Conservation (phyloP, 2,113 vertebrate species). For the Okapia johnstoni region DNA sequence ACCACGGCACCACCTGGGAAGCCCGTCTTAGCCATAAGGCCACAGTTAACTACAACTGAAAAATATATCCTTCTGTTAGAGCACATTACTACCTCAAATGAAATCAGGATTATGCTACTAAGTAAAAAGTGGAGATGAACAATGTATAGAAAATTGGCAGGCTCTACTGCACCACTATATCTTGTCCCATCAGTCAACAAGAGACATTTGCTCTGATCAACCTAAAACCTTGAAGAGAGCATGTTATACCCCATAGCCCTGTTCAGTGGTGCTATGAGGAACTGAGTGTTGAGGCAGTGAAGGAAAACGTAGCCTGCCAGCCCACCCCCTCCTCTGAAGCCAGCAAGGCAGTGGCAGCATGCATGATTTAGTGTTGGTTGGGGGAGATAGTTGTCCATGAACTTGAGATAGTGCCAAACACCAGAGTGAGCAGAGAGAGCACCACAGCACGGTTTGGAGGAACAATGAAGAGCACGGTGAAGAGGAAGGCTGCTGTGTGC, state of each 20-base stretch:
- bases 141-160: not conserved
- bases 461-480: no score
- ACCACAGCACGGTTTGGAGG: not conserved
- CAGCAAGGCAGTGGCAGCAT: not conserved
- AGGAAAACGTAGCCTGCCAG: not conserved
- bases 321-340: not conserved
- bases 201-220: not conserved
- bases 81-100: not conserved
- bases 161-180: not conserved
- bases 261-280: not conserved
- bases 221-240: not conserved
- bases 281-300: not conserved
- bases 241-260: no score
- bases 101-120: not conserved
- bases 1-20: not conserved
- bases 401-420: not conserved
- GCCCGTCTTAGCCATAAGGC: not conserved
- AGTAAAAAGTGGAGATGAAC: not conserved
- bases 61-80: not conserved
- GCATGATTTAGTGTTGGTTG: not conserved
- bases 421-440: not conserved
- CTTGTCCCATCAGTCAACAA: not conserved
- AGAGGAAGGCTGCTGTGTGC: not conserved
- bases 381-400: not conserved
- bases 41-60: not conserved